phyloP scores from a whole-genome alignment of 1,140 invertebrate genomes.

The Lysiphlebus fabarum region DNA sequence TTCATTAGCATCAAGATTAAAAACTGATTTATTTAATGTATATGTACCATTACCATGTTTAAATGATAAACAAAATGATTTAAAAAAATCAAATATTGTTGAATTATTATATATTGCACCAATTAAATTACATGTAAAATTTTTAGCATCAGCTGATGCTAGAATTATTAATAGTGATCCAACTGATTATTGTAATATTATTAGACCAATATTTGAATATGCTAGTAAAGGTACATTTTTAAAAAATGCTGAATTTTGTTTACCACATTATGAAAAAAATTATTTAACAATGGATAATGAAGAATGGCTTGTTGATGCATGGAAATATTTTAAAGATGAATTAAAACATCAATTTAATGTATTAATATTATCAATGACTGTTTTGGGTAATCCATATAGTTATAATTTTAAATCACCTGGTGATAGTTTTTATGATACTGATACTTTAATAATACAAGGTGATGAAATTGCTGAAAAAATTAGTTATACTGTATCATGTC shows the following conservation, averaged over 20 bases:
- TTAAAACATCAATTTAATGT: slow-evolving; percentile 88
- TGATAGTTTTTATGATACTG: slow-evolving; percentile 33
- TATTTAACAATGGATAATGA: slow-evolving; percentile 62
- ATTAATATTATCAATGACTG: slow-evolving; percentile 81
- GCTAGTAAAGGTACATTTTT: slow-evolving; percentile 40
- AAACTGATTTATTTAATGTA: slow-evolving; percentile 43
- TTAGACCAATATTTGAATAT: slow-evolving; percentile 43
- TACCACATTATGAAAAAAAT: slow-evolving; percentile 75
- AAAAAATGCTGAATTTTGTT: slow-evolving; percentile 60
- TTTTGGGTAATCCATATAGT: slow-evolving; percentile 89
- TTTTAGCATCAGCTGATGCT: slow-evolving; percentile 52
- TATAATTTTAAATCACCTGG: slow-evolving; percentile 38
- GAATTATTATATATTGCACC: slow-evolving; percentile 71
- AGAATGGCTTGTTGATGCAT: slow-evolving; percentile 62
- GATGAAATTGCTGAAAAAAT: slow-evolving; percentile 44
- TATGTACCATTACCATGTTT: slow-evolving; percentile 25
- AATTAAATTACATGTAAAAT: slow-evolving; percentile 65
- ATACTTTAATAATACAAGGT: slow-evolving; percentile 35
- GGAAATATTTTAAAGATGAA: slow-evolving; percentile 71
- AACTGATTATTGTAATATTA: slow-evolving; percentile 35
- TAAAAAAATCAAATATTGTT: slow-evolving; percentile 49
- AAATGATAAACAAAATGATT: slow-evolving; percentile 13
- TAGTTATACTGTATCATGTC: slow-evolving; percentile 38
- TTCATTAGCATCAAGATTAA: slow-evolving; percentile 40
- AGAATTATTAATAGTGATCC: slow-evolving; percentile 29